A percentile compares a stretch with the other conserved stretches of the same genome.
Evolutionary conservation across 2,797 vertebrate genomes (phyloP).

Genomic region (Dendrocincla tyrannina): DNA sequence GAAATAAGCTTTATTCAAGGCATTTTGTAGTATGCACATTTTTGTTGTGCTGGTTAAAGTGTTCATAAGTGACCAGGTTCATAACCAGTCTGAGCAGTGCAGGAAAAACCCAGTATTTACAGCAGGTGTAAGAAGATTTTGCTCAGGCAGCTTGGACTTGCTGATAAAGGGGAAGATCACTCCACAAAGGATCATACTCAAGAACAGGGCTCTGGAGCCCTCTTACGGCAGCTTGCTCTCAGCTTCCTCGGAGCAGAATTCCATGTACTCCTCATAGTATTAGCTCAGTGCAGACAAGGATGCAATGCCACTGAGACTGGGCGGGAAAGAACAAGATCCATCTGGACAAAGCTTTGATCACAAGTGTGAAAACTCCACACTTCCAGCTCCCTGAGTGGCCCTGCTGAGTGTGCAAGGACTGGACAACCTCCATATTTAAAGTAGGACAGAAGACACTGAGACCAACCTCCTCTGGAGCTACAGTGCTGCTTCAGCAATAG

Average conservation of each 20-base stretch:
- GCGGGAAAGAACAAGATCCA: background rate
- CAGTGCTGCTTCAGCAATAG: background rate
- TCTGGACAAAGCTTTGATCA: background rate
- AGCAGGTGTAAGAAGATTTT: background rate
- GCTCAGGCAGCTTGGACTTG: background rate
- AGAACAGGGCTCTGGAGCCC: slow-evolving; percentile 61
- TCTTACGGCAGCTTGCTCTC: slow-evolving; percentile 51
- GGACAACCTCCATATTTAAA: background rate
- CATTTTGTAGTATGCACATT: rapidly evolving
- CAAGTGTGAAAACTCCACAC: rapidly evolving
- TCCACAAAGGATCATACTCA: background rate
- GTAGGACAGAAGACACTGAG: background rate
- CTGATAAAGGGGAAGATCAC: background rate
- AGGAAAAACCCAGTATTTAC: background rate
- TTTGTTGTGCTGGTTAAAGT: background rate
- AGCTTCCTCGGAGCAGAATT: background rate
- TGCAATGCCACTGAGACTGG: background rate
- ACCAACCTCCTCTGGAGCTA: background rate
- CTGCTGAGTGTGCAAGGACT: background rate
- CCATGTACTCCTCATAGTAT: rapidly evolving
- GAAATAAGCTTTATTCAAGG: background rate
- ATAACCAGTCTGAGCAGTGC: background rate
- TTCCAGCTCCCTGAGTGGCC: background rate
- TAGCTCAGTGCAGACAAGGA: background rate
- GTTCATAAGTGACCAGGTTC: background rate